Percentiles rank a stretch among this genome's conserved stretches.
These are phyloP conservation scores for Drosophila atripex DNA, from an alignment of 2,888 invertebrate genomes.

Conservation along the genomic window DNA sequence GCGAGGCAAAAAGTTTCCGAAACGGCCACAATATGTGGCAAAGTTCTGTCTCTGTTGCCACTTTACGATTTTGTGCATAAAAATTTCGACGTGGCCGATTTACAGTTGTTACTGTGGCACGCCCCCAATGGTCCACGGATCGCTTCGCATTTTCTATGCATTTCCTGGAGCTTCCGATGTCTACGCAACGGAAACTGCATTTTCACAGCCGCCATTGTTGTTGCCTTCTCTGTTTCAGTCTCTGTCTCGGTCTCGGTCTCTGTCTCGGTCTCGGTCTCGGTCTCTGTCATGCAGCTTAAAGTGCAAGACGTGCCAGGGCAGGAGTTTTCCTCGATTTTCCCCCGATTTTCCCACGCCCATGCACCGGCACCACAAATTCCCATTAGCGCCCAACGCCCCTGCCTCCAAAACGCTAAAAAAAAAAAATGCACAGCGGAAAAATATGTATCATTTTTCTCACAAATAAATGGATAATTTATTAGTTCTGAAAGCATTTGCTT, in stretches of 20 bases:
- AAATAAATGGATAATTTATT: too few species aligned
- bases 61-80: slow-evolving; percentile 48
- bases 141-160: slow-evolving; percentile 3
- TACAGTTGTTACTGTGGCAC: slow-evolving; percentile 29
- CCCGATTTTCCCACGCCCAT: neutral
- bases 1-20: slow-evolving; percentile 40
- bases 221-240: slow-evolving; percentile 36
- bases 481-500: too few species aligned
- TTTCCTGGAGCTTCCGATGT: slow-evolving; percentile 3
- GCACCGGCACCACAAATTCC: slow-evolving; percentile 63
- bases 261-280: too few species aligned
- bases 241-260: slow-evolving; percentile 38
- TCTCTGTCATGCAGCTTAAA: slow-evolving; percentile 64
- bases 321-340: slow-evolving; percentile 23
- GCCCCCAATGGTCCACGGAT: neutral
- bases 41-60: slow-evolving; percentile 44
- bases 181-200: slow-evolving; percentile 40
- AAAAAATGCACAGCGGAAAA: neutral
- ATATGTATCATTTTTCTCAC: neutral
- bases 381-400: slow-evolving; percentile 61
- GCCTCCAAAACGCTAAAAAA: slow-evolving; percentile 3
- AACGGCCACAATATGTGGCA: slow-evolving; percentile 65
- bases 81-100: slow-evolving; percentile 52
- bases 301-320: slow-evolving; percentile 62
- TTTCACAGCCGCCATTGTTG: slow-evolving; percentile 39